Evolutionary conservation across 1,140 invertebrate genomes (phyloP), one percentile per base, ranked within the genome.

Genomic region (Scaptomyza hsui): DNA sequence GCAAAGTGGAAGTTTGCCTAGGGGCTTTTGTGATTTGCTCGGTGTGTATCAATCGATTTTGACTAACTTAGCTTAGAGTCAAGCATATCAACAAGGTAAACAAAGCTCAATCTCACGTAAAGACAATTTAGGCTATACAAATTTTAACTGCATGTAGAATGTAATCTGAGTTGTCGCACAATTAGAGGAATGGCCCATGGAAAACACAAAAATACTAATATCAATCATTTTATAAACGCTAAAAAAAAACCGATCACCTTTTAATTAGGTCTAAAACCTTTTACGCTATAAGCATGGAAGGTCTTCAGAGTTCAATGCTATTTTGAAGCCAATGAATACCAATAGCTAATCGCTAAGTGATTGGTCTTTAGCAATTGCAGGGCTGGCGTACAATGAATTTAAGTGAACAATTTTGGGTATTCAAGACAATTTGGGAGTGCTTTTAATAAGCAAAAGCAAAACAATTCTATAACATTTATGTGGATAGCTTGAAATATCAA

Each of bases 251-350:
- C 52, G 65, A 24, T 55, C 49, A 42, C n/a, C 44, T 70, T 59
- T 57, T 39, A 64, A 62, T 41, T 49, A 37, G 21, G 47, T 60
- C 29, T 53, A 51, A 62, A 45, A 69, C 72, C 67, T 74, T 74
- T 71, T 55, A 75, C 68, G 68, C 68, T 72, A 44, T 24, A 19
- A 69, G 72, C 55, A 42, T 65, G 18, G 72, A 75, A 75, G 69
- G 72, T 72, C 57, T 62, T 18, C 47, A 15, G 10, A 4, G 35
- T 29, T 41, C 16, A 53, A 53, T 53, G 29, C 26, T 21, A 62
- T 41, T 55, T 32, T 56, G 29, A 29, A n/a, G 63, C 55, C 48
- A 47, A 56, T 51, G 63, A 47, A 49, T 51, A 53, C 39, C 64
- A 26, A 24, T 21, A 16, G 32, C 24, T 57, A 62, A 44, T 52